phyloP scores from a whole-genome alignment of 2,113 vertebrate species.

The Tachuris rubrigastra region DNA sequence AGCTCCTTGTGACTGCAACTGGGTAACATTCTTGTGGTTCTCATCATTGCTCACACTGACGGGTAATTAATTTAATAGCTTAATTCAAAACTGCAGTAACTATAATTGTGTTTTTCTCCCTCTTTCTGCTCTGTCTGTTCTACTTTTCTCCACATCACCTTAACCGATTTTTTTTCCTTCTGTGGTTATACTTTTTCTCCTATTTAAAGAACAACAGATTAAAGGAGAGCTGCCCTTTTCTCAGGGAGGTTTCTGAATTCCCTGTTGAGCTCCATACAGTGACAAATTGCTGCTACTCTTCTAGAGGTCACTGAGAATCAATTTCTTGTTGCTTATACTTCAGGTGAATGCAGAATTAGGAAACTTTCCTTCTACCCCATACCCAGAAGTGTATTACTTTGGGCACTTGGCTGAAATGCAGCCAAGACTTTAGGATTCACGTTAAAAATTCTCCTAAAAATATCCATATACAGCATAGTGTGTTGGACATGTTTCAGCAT shows the following conservation, averaged over 20 bases:
- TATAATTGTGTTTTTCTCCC: not conserved
- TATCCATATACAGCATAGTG: not conserved
- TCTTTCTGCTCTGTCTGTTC: not conserved
- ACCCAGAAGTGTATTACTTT: not conserved
- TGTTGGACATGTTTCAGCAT: not conserved
- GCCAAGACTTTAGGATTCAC: not conserved
- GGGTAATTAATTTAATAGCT: not conserved
- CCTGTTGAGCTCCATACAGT: not conserved
- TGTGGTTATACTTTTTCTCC: not conserved
- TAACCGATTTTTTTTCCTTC: not conserved
- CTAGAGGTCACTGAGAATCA: not conserved
- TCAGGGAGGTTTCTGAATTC: not conserved
- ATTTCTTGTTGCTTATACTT: not conserved
- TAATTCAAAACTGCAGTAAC: not conserved
- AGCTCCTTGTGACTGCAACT: not conserved
- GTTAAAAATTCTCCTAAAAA: not conserved
- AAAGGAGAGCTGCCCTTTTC: not conserved
- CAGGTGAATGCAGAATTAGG: not conserved
- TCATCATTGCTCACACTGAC: not conserved
- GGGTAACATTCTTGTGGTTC: not conserved
- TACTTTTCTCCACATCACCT: not conserved
- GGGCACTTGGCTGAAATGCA: not conserved
- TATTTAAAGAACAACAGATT: not conserved
- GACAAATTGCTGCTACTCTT: not conserved
- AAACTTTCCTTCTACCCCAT: not conserved